Percentiles rank a stretch among this genome's conserved stretches.
phyloP scores from a whole-genome alignment of 2,113 vertebrate species.

The Heliornis fulica region DNA sequence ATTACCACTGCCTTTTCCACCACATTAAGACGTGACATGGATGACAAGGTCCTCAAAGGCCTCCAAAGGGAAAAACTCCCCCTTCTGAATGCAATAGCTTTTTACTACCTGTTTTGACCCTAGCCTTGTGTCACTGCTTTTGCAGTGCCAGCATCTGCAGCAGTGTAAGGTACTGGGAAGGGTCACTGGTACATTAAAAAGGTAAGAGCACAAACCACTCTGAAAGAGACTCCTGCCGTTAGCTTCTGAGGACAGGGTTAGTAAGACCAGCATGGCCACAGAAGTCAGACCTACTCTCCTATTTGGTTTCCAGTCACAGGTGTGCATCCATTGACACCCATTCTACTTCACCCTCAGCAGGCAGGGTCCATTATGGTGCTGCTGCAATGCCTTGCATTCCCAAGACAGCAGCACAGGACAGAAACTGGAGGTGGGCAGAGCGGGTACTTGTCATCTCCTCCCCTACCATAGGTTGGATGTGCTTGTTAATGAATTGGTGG shows the following conservation, averaged over 20 bases:
- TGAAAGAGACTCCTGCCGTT: not conserved
- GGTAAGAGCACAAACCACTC: not conserved
- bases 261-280: not conserved
- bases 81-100: not conserved
- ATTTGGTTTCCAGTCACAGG: not conserved
- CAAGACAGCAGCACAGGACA: not conserved
- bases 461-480: not conserved
- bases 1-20: not conserved
- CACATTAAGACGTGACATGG: not conserved
- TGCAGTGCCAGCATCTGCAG: not conserved
- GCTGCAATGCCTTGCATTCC: not conserved
- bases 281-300: not conserved
- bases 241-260: not conserved
- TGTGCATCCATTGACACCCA: fast-evolving
- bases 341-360: not conserved
- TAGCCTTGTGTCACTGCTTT: not conserved
- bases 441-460: too few relatives aligned
- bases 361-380: not conserved
- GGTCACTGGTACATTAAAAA: not conserved
- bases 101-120: not conserved
- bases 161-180: not conserved
- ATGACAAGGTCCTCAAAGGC: not conserved
- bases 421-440: not conserved
- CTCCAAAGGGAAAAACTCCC: not conserved
- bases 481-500: too few relatives aligned